phyloP scores from a whole-genome alignment of 2,888 invertebrate genomes.

The Ophraella communa region DNA sequence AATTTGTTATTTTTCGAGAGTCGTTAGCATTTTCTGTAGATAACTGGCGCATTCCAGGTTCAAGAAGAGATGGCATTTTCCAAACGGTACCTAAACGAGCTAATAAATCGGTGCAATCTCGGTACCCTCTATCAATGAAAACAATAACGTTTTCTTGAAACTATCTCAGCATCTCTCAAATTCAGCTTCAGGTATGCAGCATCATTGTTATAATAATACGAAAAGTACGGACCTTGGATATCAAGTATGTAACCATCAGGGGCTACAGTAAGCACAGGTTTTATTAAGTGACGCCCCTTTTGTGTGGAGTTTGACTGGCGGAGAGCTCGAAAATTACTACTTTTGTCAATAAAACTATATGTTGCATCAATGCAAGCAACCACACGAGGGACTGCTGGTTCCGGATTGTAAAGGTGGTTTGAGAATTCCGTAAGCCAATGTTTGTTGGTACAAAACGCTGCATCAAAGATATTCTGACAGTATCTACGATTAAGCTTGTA shows the following conservation, averaged over 20 bases:
- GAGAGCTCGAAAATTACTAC: neutral
- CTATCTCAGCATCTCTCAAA: neutral
- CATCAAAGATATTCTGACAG: neutral
- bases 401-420: too few species aligned
- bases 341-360: too few species aligned
- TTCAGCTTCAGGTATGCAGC: neutral
- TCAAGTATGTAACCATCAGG: constrained; percentile 25
- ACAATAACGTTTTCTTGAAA: neutral
- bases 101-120: neutral
- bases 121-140: neutral
- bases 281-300: constrained; percentile 16
- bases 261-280: constrained; percentile 10
- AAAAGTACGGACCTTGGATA: constrained; percentile 14
- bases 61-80: too few species aligned
- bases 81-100: neutral
- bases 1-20: too few species aligned
- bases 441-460: constrained; percentile 20
- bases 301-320: neutral
- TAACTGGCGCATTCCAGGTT: too few species aligned
- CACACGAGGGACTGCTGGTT: too few species aligned
- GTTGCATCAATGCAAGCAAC: too few species aligned
- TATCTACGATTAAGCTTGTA: constrained; percentile 11
- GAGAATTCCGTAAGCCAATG: constrained; percentile 9
- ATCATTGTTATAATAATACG: constrained; percentile 18
- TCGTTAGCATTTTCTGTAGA: too few species aligned